A percentile compares a stretch with the other conserved stretches of the same genome.
Conservation (phyloP, 2,888 invertebrate genomes). For the Tenthredo scrophulariae region DNA sequence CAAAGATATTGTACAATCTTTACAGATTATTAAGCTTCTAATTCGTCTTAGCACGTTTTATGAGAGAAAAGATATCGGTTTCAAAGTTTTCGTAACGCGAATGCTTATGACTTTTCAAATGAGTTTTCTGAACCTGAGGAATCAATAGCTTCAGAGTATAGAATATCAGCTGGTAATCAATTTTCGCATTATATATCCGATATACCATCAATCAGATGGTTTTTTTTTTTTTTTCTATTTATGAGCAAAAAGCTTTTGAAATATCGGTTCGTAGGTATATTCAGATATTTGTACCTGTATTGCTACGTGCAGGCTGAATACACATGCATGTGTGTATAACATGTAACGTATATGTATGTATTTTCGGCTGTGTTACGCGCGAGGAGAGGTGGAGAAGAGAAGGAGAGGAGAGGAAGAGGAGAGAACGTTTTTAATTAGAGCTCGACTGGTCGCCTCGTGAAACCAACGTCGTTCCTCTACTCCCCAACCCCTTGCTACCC, state of each 20-base stretch:
- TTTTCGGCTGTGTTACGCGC: background rate
- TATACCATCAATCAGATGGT: background rate
- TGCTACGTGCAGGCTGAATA: background rate
- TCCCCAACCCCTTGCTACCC: background rate
- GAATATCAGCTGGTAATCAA: background rate
- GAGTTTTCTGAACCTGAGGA: no score
- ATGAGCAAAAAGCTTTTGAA: background rate
- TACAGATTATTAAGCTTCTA: background rate
- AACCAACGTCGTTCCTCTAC: slow-evolving; percentile 8
- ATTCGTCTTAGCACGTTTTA: background rate
- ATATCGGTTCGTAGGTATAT: background rate
- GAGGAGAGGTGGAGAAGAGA: background rate
- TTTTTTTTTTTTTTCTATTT: background rate
- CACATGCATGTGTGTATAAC: background rate
- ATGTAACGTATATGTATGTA: background rate
- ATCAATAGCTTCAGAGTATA: background rate
- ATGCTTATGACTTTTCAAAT: no score
- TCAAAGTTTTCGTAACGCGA: background rate
- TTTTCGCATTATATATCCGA: background rate
- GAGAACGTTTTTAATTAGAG: slow-evolving; percentile 53
- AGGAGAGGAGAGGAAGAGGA: background rate
- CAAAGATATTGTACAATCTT: background rate
- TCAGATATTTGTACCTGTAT: background rate
- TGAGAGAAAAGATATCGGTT: background rate
- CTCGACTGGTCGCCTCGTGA: slow-evolving; percentile 45